Percentiles rank a stretch among this genome's conserved stretches.
These are phyloP conservation scores for Tauraco erythrolophus DNA, from an alignment of 2,113 vertebrate genomes.

Conservation along the genomic window DNA sequence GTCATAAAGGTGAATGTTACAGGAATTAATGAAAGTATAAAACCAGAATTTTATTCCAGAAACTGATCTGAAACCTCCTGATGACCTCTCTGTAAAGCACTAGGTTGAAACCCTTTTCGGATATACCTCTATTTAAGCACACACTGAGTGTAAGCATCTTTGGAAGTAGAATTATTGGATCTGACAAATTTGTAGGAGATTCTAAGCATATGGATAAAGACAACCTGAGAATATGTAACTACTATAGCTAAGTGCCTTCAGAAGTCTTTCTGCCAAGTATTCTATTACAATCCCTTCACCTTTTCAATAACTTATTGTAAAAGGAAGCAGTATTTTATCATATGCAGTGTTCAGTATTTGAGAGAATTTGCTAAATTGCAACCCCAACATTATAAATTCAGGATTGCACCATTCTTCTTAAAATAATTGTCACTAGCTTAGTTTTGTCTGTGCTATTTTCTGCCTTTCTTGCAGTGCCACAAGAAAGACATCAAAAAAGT, in stretches of 20 bases:
- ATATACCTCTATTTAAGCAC: neutral
- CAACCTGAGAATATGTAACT: slow-evolving; percentile 6
- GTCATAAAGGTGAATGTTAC: slow-evolving; percentile 31
- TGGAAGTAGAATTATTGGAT: slow-evolving; percentile 26
- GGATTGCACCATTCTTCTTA: neutral
- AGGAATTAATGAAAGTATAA: slow-evolving; percentile 47
- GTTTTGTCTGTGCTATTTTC: slow-evolving; percentile 54
- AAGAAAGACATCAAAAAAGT: neutral
- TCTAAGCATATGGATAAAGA: slow-evolving; percentile 32
- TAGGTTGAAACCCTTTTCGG: neutral
- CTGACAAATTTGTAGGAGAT: slow-evolving; percentile 11
- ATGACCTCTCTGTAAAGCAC: slow-evolving; percentile 4
- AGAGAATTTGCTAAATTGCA: slow-evolving; percentile 33
- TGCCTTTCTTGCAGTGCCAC: slow-evolving; percentile 21
- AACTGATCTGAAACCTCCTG: slow-evolving; percentile 41
- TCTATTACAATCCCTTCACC: slow-evolving; percentile 52
- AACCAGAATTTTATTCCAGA: slow-evolving; percentile 38
- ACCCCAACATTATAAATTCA: slow-evolving; percentile 54
- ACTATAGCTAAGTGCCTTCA: neutral
- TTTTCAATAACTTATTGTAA: slow-evolving; percentile 52
- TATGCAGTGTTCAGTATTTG: neutral
- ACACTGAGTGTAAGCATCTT: neutral
- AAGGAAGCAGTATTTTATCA: slow-evolving; percentile 40
- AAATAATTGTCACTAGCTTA: slow-evolving; percentile 32
- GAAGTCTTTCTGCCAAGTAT: slow-evolving; percentile 50